Percentiles rank a stretch among this genome's conserved stretches.
phyloP scores from a whole-genome alignment of 1,140 invertebrate genomes.

The Pomphorhynchus laevis region DNA sequence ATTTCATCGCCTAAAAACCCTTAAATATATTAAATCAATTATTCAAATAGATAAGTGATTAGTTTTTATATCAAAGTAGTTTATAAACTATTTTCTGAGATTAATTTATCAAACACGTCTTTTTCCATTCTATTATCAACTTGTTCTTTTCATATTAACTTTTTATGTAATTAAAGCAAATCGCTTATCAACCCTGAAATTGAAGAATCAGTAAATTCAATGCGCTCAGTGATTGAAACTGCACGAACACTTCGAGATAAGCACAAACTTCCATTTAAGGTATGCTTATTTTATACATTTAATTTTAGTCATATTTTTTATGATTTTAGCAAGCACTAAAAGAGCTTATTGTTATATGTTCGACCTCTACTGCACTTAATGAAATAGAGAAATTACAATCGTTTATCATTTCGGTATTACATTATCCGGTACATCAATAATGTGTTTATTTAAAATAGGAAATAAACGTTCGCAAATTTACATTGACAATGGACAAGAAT shows the following conservation, averaged over 20 bases:
- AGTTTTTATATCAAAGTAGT: slow-evolving; percentile 8
- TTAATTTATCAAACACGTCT: background rate
- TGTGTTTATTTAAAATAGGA: slow-evolving; percentile 23
- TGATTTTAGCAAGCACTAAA: slow-evolving; percentile 42
- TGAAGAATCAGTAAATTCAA: slow-evolving; percentile 47
- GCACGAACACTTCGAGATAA: slow-evolving; percentile 59
- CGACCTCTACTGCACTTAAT: slow-evolving; percentile 36
- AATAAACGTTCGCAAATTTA: slow-evolving; percentile 57
- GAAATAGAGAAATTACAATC: slow-evolving; percentile 40
- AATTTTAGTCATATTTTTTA: background rate
- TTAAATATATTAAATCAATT: too few species aligned
- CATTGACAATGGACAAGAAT: slow-evolving; percentile 50
- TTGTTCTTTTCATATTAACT: slow-evolving; percentile 7
- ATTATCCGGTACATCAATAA: background rate
- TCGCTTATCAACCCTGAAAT: slow-evolving; percentile 44
- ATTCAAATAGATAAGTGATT: background rate
- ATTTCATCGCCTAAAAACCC: too few species aligned
- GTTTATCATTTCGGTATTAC: slow-evolving; percentile 37
- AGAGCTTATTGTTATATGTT: slow-evolving; percentile 67
- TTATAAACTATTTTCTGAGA: background rate
- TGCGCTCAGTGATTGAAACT: slow-evolving; percentile 76
- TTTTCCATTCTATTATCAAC: too few species aligned
- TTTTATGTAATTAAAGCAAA: slow-evolving; percentile 16
- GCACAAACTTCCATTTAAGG: slow-evolving; percentile 58
- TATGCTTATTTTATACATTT: slow-evolving; percentile 11